These are phyloP conservation scores for Nibea albiflora DNA, from an alignment of 2,113 vertebrate species.

Conservation along the genomic window DNA sequence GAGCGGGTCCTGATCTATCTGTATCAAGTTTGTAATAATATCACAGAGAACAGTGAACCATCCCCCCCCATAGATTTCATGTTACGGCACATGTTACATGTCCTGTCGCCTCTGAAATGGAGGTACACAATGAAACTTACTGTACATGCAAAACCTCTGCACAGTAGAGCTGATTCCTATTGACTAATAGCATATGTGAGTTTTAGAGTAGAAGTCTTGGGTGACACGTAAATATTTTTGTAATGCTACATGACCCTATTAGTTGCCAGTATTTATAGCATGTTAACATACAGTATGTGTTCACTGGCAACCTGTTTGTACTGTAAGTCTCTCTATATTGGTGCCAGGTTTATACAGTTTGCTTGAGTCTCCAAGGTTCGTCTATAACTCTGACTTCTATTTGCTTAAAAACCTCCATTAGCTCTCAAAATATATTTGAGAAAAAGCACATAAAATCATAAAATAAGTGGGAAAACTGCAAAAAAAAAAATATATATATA, in stretches of 20 bases:
- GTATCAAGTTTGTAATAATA: conserved; percentile 38
- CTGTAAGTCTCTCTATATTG: conserved; percentile 40
- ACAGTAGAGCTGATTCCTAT: conserved; percentile 55
- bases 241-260: conserved; percentile 65
- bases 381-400: conserved; percentile 25
- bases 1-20: conserved; percentile 56
- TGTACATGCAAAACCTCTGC: conserved; percentile 68
- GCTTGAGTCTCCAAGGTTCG: conserved; percentile 57
- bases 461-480: conserved; percentile 43
- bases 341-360: conserved; percentile 67
- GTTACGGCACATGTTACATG: conserved; percentile 41
- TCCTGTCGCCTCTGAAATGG: conserved; percentile 44
- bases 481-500: conserved; percentile 39
- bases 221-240: conserved; percentile 47
- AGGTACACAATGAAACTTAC: conserved; percentile 56
- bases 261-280: conserved; percentile 54
- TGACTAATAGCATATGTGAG: conserved; percentile 48
- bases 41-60: conserved; percentile 64
- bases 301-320: conserved; percentile 49
- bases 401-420: conserved; percentile 66
- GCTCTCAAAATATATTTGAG: conserved; percentile 43
- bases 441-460: conserved; percentile 49
- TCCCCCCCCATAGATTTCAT: conserved; percentile 33
- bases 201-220: conserved; percentile 50
- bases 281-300: conserved; percentile 64